Evolutionary conservation across 2,797 vertebrate genomes (phyloP), one percentile per base, ranked within the genome.

Genomic region (Mus caroli): DNA sequence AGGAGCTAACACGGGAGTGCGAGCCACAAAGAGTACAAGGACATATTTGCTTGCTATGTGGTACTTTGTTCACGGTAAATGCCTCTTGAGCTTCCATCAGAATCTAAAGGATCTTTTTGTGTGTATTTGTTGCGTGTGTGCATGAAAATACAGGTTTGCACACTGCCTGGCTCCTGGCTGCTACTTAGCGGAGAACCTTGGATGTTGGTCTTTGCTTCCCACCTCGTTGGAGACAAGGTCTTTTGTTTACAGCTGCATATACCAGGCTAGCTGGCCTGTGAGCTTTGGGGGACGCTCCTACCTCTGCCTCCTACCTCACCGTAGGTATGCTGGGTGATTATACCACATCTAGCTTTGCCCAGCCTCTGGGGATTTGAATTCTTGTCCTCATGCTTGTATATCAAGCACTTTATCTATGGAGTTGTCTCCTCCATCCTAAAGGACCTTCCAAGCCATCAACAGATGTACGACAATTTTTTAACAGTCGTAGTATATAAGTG

Each of bases 381-480:
- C 31, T 54, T 22, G 20, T 56, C 34, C 34, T 56, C 3, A 0
- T 80, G 34, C 34, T 58, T 80, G 10, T 37, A 8, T 37, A 56
- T 22, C 3, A 4, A 79, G 52, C 34, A 13, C 31, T 56, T 88
- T 24, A 54, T 19, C n/a, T 54, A 54, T 0, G 0, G 20, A 86
- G 46, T 46, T 34, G 69, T 86, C 46, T 86, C 20, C 50, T 52
- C 46, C 17, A 13, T 69, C 17, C 43, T 34, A 90, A 91, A 78
- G 76, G 11, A 60, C 1, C 37, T 76, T 60, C 88, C 24, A 94
- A 92, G 50, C 6, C 19, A 90, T 67, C 10, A 67, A 80, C 20
- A 92, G 60, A 78, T 37, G 79, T 0, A 7, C 43, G 71, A 78
- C 84, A 87, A 94, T 92, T 94, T 92, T 90, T 83, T 37, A 54